phyloP scores from a whole-genome alignment of 2,888 invertebrate genomes.

The Sphaerophoria taeniata region DNA sequence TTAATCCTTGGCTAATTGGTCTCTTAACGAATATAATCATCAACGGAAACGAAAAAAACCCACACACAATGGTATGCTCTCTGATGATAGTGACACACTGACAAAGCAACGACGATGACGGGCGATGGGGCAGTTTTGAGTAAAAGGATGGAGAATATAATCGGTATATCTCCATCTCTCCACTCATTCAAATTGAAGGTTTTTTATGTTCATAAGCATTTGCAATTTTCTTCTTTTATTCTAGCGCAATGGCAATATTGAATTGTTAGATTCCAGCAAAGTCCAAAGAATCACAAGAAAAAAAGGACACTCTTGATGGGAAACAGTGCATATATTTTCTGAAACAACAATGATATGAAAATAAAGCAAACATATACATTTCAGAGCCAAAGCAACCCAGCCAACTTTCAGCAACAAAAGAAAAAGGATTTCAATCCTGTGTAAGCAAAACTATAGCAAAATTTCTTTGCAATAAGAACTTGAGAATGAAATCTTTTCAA shows the following conservation, averaged over 20 bases:
- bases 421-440: constrained; percentile 39
- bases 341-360: constrained; percentile 30
- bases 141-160: constrained; percentile 25
- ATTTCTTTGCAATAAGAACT: constrained; percentile 50
- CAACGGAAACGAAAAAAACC: not conserved
- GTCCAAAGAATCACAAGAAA: not conserved
- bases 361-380: constrained; percentile 8
- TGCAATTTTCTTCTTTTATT: constrained; percentile 57
- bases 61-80: constrained; percentile 65
- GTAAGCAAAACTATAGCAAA: not conserved
- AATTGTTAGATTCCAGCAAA: constrained; percentile 51
- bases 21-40: not conserved
- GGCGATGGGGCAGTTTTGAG: not conserved
- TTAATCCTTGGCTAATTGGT: constrained; percentile 19
- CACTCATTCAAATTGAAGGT: constrained; percentile 20
- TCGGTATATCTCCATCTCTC: constrained; percentile 11
- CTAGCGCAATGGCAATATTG: constrained; percentile 58
- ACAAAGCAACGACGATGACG: not conserved
- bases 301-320: constrained; percentile 3
- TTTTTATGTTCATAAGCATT: constrained; percentile 11
- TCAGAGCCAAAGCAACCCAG: constrained; percentile 17
- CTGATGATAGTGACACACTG: no score
- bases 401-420: constrained; percentile 2
- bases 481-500: constrained; percentile 70
- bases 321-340: not conserved